Percentiles rank a stretch among this genome's conserved stretches.
Evolutionary conservation across 1,140 invertebrate genomes (phyloP).

Genomic region (Drosophila pallidifrons): DNA sequence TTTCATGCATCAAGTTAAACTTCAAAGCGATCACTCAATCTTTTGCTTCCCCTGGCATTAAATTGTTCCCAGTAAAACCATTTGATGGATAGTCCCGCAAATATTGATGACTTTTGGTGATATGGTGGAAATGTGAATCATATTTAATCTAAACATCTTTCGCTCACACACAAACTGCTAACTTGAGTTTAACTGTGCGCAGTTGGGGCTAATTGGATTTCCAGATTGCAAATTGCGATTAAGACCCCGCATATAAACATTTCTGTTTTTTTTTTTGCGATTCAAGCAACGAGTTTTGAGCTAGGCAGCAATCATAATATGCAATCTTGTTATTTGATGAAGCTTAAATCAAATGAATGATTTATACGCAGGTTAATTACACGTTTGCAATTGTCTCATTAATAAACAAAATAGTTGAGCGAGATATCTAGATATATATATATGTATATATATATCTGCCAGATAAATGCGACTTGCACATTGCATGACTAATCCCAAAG

Average conservation of each 20-base stretch:
- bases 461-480: slow-evolving; percentile 9
- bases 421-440: slow-evolving; percentile 21
- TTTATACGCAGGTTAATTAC: slow-evolving; percentile 72
- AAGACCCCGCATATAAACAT: slow-evolving; percentile 19
- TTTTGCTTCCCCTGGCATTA: neutral
- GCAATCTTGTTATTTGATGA: slow-evolving; percentile 76
- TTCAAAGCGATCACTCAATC: slow-evolving; percentile 2
- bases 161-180: neutral
- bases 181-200: neutral
- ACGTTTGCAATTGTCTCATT: slow-evolving; percentile 65
- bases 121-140: neutral
- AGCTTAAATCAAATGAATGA: slow-evolving; percentile 71
- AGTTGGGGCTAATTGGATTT: slow-evolving; percentile 40
- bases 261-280: neutral
- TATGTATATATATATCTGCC: slow-evolving; percentile 15
- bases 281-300: slow-evolving; percentile 50
- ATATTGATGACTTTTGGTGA: slow-evolving; percentile 25
- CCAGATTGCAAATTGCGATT: slow-evolving; percentile 34
- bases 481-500: slow-evolving; percentile 59
- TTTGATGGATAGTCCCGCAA: slow-evolving; percentile 1
- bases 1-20: no score
- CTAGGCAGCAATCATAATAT: slow-evolving; percentile 62
- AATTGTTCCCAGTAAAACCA: slow-evolving; percentile 1
- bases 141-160: no score
- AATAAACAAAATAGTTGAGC: slow-evolving; percentile 53